These are phyloP conservation scores for Gila robusta DNA, from an alignment of 2,797 vertebrate species.

Conservation along the genomic window DNA sequence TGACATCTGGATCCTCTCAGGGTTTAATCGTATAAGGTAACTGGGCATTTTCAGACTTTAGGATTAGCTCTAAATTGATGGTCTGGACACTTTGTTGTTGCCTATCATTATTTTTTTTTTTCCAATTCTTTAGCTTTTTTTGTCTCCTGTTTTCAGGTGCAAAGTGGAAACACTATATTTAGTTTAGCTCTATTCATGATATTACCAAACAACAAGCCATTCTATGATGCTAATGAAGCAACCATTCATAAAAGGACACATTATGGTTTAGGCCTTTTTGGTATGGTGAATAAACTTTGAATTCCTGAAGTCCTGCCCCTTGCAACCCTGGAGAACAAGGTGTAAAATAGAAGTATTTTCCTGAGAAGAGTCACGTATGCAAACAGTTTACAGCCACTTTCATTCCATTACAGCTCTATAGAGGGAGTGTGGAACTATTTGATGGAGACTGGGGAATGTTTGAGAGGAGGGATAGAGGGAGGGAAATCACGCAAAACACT, in stretches of 20 bases:
- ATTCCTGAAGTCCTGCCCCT: background rate
- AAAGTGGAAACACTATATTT: slow-evolving; percentile 52
- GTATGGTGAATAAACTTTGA: background rate
- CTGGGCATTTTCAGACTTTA: slow-evolving; percentile 71
- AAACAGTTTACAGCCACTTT: slow-evolving; percentile 58
- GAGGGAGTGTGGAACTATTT: slow-evolving; percentile 51
- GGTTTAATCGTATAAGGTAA: slow-evolving; percentile 67
- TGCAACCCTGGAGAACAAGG: background rate
- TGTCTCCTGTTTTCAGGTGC: slow-evolving; percentile 47
- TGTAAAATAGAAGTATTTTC: slow-evolving; percentile 36
- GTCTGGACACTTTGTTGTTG: slow-evolving; percentile 60
- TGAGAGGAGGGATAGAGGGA: slow-evolving; percentile 3
- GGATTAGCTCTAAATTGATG: slow-evolving; percentile 76
- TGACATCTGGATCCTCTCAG: slow-evolving; percentile 59
- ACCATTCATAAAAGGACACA: slow-evolving; percentile 28
- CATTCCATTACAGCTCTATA: slow-evolving; percentile 53
- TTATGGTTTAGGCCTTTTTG: background rate
- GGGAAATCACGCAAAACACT: slow-evolving; percentile 12
- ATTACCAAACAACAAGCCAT: slow-evolving; percentile 17
- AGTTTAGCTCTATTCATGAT: slow-evolving; percentile 29
- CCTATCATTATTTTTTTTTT: slow-evolving; percentile 69
- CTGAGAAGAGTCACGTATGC: slow-evolving; percentile 48
- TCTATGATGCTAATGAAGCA: slow-evolving; percentile 23
- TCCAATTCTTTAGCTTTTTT: slow-evolving; percentile 54
- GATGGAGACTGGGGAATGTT: background rate